These are phyloP conservation scores for Beris morrisii DNA, from an alignment of 2,888 invertebrate genomes.

Conservation along the genomic window DNA sequence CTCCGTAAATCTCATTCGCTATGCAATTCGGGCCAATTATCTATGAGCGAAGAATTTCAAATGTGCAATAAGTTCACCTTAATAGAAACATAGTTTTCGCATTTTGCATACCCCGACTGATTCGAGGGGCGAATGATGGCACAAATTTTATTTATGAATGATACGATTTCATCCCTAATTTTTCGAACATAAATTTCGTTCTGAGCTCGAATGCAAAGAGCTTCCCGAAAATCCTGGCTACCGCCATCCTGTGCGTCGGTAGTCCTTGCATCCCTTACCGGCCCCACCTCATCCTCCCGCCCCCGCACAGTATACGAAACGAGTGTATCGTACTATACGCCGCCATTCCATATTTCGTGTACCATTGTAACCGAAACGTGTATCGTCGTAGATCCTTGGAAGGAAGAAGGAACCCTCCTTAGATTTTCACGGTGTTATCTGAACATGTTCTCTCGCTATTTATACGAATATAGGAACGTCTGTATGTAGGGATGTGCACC, in stretches of 20 bases:
- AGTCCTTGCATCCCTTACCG: too few species aligned
- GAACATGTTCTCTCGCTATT: slow-evolving; percentile 32
- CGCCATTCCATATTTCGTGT: too few species aligned
- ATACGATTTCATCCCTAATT: slow-evolving; percentile 39
- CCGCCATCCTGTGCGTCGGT: too few species aligned
- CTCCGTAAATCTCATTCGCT: slow-evolving; percentile 31
- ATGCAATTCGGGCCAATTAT: slow-evolving; percentile 25
- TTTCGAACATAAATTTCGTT: slow-evolving; percentile 36
- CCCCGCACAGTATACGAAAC: too few species aligned
- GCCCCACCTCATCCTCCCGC: too few species aligned
- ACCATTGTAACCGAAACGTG: too few species aligned
- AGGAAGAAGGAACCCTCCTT: slow-evolving; percentile 20
- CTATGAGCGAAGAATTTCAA: slow-evolving; percentile 29
- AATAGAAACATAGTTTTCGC: slow-evolving; percentile 40
- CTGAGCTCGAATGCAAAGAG: slow-evolving; percentile 35
- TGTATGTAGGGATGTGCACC: slow-evolving; percentile 11
- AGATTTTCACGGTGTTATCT: slow-evolving; percentile 31
- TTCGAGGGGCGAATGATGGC: slow-evolving; percentile 35
- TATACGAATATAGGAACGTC: slow-evolving; percentile 17
- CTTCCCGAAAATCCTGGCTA: slow-evolving; percentile 22
- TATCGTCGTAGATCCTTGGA: slow-evolving; percentile 17
- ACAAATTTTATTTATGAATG: slow-evolving; percentile 38
- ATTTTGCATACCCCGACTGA: slow-evolving; percentile 35
- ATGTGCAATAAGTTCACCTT: slow-evolving; percentile 32
- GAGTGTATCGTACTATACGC: too few species aligned